These are phyloP conservation scores for Altica lythri DNA, from an alignment of 2,888 invertebrate species.

Conservation along the genomic window DNA sequence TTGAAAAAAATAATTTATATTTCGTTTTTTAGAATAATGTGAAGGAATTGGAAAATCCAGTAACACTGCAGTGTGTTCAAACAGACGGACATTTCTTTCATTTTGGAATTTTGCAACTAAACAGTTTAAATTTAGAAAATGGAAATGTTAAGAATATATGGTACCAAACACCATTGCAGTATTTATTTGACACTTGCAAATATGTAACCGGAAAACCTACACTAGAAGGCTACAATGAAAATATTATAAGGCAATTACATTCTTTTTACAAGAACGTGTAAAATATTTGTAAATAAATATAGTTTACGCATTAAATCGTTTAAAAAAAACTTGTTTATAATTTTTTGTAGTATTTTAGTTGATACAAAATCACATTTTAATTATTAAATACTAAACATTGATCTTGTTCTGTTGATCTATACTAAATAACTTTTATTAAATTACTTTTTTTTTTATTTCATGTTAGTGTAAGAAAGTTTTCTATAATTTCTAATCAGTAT, in stretches of 20 bases:
- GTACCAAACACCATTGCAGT: conserved; percentile 70
- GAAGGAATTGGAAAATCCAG: conserved; percentile 72
- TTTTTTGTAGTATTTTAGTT: no score
- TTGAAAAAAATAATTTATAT: conserved; percentile 3
- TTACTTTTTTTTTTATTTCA: neutral
- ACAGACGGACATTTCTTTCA: conserved; percentile 78
- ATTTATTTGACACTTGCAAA: conserved; percentile 68
- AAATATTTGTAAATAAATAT: conserved; percentile 28
- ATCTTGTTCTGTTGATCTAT: no score
- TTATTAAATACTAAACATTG: no score
- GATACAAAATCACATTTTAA: no score
- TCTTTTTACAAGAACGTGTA: conserved; percentile 77
- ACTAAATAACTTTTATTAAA: no score
- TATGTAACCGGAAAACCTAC: conserved; percentile 69
- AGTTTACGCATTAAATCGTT: neutral
- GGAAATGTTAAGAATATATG: conserved; percentile 76
- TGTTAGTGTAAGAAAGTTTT: neutral
- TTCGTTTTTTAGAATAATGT: conserved; percentile 60
- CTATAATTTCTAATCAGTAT: no score
- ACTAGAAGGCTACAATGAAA: conserved; percentile 76
- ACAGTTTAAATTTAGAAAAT: conserved; percentile 70
- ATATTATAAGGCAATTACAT: conserved; percentile 76
- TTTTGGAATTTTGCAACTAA: conserved; percentile 83
- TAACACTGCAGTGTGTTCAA: conserved; percentile 82
- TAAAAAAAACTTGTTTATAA: neutral